These are phyloP conservation scores for Lepidonotus clava DNA, from an alignment of 2,888 invertebrate species.

Conservation along the genomic window DNA sequence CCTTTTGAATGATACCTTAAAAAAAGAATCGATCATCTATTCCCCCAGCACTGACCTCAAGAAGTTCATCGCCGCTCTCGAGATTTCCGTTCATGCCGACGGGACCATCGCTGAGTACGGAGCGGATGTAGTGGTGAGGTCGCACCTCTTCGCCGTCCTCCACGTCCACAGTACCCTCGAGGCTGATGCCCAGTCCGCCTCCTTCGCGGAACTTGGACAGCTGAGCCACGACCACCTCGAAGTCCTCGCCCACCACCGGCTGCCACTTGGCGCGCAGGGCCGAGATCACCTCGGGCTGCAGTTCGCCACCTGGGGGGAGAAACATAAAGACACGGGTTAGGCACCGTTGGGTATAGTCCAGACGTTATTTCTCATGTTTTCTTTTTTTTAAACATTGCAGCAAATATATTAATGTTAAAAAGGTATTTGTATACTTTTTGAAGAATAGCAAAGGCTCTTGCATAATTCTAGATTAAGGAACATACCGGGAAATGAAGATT, in stretches of 20 bases:
- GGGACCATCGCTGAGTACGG: constrained; percentile 97
- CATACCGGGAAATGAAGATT: too few species aligned
- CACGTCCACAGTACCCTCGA: constrained; percentile 99
- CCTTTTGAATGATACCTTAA: too few species aligned
- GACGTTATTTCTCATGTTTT: not conserved
- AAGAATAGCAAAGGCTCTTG: too few species aligned
- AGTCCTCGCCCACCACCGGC: constrained; percentile 88
- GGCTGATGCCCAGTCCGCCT: constrained; percentile 96
- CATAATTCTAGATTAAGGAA: too few species aligned
- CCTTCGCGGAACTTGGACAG: constrained; percentile 93
- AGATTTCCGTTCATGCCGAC: constrained; percentile 95
- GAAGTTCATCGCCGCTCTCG: constrained; percentile 95
- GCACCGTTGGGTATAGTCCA: not conserved
- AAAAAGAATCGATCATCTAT: not conserved
- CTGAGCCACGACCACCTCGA: constrained; percentile 94
- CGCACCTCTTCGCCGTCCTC: constrained; percentile 96
- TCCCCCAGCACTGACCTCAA: constrained; percentile 84
- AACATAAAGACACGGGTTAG: not conserved
- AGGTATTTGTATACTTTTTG: too few species aligned
- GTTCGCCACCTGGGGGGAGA: constrained; percentile 80
- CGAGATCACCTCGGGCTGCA: constrained; percentile 87
- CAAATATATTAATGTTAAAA: too few species aligned
- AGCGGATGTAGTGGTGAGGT: constrained; percentile 99
- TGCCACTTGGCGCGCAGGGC: constrained; percentile 89
- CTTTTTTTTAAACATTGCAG: too few species aligned